Evolutionary conservation across 2,797 vertebrate genomes (phyloP).

Genomic region (Brachyalestes nurse): DNA sequence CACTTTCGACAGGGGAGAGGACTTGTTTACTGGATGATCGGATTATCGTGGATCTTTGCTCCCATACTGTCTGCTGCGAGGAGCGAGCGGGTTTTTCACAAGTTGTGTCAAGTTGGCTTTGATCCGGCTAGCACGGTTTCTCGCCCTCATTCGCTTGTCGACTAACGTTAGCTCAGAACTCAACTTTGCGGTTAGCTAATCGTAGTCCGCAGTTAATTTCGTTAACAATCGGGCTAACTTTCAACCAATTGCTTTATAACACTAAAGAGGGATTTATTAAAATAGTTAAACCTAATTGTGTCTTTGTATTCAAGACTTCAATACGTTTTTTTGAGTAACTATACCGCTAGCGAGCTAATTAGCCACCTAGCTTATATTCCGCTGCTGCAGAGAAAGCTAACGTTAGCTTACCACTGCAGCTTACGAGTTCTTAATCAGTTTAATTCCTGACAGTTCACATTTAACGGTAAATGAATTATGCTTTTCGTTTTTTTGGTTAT

Average conservation of each 20-base stretch:
- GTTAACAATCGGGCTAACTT: not conserved
- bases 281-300: not conserved
- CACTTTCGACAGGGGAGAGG: constrained; percentile 6
- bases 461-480: not conserved
- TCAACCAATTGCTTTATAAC: not conserved
- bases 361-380: constrained; percentile 20
- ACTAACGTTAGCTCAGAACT: constrained; percentile 8
- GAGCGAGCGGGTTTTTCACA: not conserved
- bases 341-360: constrained; percentile 18
- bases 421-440: not conserved
- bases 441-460: not conserved
- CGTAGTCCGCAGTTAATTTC: not conserved
- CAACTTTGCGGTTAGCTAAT: constrained; percentile 25
- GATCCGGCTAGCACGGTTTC: not conserved
- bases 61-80: not conserved
- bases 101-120: constrained; percentile 43
- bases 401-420: not conserved
- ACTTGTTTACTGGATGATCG: constrained; percentile 1
- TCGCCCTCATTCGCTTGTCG: not conserved
- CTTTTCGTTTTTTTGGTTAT: not conserved
- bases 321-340: not conserved
- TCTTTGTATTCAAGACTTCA: not conserved
- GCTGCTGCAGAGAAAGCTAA: constrained; percentile 9
- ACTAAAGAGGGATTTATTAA: not conserved
- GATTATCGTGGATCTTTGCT: constrained; percentile 1